phyloP scores from a whole-genome alignment of 2,113 vertebrate species.

The Pterocles burchelli region DNA sequence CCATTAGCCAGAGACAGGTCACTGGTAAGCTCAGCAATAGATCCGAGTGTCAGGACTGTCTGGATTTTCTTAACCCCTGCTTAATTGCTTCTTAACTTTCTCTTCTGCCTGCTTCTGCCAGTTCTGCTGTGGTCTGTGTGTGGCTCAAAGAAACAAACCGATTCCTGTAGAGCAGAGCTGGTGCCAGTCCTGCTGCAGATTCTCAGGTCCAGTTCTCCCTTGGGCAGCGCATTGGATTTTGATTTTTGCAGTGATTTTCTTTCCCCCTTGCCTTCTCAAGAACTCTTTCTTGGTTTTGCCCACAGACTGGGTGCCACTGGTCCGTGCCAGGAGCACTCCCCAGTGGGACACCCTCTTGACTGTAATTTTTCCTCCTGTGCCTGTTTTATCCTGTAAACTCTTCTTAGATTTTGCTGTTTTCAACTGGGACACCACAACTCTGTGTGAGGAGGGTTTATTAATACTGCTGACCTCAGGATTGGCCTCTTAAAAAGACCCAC shows the following conservation, averaged over 20 bases:
- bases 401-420: not conserved
- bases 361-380: not conserved
- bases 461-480: not conserved
- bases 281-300: not conserved
- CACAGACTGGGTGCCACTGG: not conserved
- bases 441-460: not conserved
- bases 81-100: not conserved
- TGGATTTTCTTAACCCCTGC: not conserved
- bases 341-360: not conserved
- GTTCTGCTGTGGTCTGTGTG: not conserved
- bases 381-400: not conserved
- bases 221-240: not conserved
- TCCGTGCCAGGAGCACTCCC: not conserved
- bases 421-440: not conserved
- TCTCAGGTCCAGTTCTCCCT: not conserved
- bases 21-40: slow-evolving; percentile 1
- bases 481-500: not conserved
- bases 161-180: not conserved
- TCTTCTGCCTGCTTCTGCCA: not conserved
- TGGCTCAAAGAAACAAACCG: not conserved
- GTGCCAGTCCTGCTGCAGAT: not conserved
- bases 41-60: not conserved
- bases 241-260: not conserved
- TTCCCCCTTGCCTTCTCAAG: not conserved
- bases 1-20: not conserved